These are phyloP conservation scores for Chaetorhynchus papuensis DNA, from an alignment of 2,113 vertebrate genomes.

Conservation along the genomic window DNA sequence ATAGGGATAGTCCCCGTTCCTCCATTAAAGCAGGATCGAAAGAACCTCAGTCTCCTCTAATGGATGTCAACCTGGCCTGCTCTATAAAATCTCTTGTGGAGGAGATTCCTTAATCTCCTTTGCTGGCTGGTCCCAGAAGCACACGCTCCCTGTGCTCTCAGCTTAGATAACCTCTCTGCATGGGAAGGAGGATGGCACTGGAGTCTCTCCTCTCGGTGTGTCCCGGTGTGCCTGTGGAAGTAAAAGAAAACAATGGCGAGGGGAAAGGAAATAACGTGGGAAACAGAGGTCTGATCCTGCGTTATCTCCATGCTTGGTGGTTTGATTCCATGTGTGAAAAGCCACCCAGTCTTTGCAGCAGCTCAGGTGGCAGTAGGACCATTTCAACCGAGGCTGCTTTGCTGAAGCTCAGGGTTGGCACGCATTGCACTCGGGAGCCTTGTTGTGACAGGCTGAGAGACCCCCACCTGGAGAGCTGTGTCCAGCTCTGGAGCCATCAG, in stretches of 20 bases:
- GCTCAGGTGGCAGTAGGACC: not conserved
- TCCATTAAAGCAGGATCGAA: not conserved
- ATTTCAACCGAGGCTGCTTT: not conserved
- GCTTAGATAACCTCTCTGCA: not conserved
- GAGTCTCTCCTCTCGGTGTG: not conserved
- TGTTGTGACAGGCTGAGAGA: not conserved
- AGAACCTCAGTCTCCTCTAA: not conserved
- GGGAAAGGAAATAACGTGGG: not conserved
- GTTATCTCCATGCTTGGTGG: not conserved
- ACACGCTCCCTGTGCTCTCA: rapidly evolving
- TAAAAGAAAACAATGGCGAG: not conserved
- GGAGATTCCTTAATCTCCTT: not conserved
- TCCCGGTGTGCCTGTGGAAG: not conserved
- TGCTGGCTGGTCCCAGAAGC: not conserved
- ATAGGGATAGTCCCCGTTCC: not conserved
- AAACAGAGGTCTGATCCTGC: not conserved
- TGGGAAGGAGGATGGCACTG: not conserved
- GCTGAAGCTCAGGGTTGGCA: not conserved
- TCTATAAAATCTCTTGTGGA: not conserved
- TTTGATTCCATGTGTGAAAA: not conserved
- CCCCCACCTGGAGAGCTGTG: no score
- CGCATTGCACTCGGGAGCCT: not conserved
- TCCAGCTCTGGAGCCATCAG: not conserved
- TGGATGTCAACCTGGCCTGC: not conserved
- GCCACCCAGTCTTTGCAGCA: not conserved